phyloP scores from a whole-genome alignment of 2,888 invertebrate genomes.

The Tetanocera ferruginea region DNA sequence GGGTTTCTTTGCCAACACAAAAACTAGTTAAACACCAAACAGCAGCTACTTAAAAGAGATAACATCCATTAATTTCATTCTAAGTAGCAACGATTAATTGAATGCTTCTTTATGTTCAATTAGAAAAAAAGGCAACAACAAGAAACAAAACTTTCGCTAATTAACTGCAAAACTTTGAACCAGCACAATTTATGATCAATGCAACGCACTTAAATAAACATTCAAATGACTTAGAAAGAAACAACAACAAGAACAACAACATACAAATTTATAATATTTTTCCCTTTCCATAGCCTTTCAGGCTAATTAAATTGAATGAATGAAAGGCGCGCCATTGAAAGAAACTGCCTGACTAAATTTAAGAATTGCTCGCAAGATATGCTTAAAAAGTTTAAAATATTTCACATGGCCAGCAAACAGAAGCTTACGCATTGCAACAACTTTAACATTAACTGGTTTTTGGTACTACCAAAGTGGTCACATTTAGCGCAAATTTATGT shows the following conservation, averaged over 20 bases:
- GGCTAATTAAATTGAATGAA: conserved; percentile 19
- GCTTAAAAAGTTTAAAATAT: neutral
- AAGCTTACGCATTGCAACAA: neutral
- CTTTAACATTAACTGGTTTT: neutral
- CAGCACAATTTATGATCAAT: conserved; percentile 14
- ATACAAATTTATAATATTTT: neutral
- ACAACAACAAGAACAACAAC: conserved; percentile 4
- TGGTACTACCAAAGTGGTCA: neutral
- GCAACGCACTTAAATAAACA: neutral
- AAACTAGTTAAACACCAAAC: neutral
- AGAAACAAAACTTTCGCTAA: neutral
- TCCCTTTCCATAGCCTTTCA: neutral
- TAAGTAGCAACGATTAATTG: conserved; percentile 16
- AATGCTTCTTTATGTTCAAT: neutral
- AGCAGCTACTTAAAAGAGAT: neutral
- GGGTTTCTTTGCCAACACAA: neutral
- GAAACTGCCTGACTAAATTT: no score
- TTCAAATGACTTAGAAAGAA: neutral
- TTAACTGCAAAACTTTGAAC: neutral
- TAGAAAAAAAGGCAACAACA: neutral
- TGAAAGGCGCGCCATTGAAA: neutral
- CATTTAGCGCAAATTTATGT: conserved; percentile 13
- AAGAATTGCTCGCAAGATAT: neutral
- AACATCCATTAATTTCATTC: neutral
- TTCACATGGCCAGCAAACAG: neutral